A percentile compares a stretch with the other conserved stretches of the same genome.
phyloP scores from a whole-genome alignment of 2,888 invertebrate species.

The Hirtodrosophila cameraria region DNA sequence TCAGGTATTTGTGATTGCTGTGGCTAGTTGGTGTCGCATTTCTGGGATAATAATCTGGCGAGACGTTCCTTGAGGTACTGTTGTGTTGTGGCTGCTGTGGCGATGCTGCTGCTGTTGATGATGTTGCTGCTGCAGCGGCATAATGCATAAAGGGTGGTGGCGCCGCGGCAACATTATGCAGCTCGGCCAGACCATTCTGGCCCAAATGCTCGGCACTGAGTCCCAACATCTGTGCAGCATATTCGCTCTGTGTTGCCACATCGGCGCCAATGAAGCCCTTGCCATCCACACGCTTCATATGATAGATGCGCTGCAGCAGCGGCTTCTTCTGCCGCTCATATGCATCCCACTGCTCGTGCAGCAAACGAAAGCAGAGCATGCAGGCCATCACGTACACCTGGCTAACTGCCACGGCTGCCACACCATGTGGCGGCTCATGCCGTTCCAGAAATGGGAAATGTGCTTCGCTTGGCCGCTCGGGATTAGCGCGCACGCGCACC shows the following conservation, averaged over 20 bases:
- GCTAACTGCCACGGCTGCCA: conserved; percentile 83
- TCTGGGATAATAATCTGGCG: conserved; percentile 81
- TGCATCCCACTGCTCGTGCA: conserved; percentile 96
- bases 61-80: conserved; percentile 79
- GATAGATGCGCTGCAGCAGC: conserved; percentile 94
- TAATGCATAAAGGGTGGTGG: conserved; percentile 70
- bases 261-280: conserved; percentile 95
- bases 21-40: conserved; percentile 77
- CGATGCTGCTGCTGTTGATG: conserved; percentile 22
- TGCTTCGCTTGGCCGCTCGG: conserved; percentile 89
- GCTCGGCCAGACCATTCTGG: conserved; percentile 67
- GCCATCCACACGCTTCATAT: conserved; percentile 96
- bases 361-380: conserved; percentile 93
- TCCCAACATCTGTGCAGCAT: conserved; percentile 94
- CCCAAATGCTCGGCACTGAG: conserved; percentile 87
- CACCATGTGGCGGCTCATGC: conserved; percentile 92
- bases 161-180: conserved; percentile 48
- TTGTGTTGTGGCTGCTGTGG: conserved; percentile 70
- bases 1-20: conserved; percentile 73
- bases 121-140: conserved; percentile 28
- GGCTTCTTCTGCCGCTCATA: conserved; percentile 94
- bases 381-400: conserved; percentile 89
- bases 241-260: conserved; percentile 95
- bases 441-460: conserved; percentile 96
- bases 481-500: conserved; percentile 88